These are phyloP conservation scores for Mesaphorura yosii DNA, from an alignment of 1,140 invertebrate species.

Conservation along the genomic window DNA sequence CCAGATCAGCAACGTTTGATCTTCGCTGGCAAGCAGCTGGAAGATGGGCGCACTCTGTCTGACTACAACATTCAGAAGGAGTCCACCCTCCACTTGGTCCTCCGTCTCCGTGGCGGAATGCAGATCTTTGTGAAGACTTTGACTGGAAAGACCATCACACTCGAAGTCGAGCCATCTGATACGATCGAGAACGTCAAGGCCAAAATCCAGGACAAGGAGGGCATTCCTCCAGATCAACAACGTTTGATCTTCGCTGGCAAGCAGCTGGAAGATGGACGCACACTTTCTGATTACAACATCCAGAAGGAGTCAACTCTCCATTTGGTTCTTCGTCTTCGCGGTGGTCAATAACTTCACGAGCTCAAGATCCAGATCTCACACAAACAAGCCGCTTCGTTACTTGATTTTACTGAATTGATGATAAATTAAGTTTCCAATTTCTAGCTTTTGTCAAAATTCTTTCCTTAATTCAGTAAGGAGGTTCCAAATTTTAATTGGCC, in stretches of 20 bases:
- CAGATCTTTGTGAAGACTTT: slow-evolving; percentile 75
- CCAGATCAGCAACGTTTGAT: slow-evolving; percentile 60
- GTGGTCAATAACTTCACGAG: slow-evolving; percentile 35
- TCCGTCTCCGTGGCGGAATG: slow-evolving; percentile 42
- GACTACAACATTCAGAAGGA: slow-evolving; percentile 52
- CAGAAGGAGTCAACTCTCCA: slow-evolving; percentile 43
- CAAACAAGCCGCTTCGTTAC: too few relatives aligned
- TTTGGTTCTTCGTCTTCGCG: slow-evolving; percentile 42
- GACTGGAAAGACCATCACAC: slow-evolving; percentile 67
- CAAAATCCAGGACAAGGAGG: slow-evolving; percentile 65
- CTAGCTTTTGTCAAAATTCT: too few relatives aligned
- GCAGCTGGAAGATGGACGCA: slow-evolving; percentile 47
- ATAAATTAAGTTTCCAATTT: too few relatives aligned
- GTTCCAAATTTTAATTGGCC: too few relatives aligned
- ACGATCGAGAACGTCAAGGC: slow-evolving; percentile 78
- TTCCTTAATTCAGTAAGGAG: too few relatives aligned
- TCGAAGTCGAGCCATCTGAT: slow-evolving; percentile 73
- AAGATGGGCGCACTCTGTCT: slow-evolving; percentile 47
- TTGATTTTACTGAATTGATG: too few relatives aligned
- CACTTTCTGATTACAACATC: slow-evolving; percentile 51
- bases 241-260: slow-evolving; percentile 54
- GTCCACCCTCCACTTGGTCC: slow-evolving; percentile 40
- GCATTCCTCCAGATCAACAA: slow-evolving; percentile 60
- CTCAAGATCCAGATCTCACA: too few relatives aligned
- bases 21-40: slow-evolving; percentile 48